Conservation (phyloP, 1,140 invertebrate species). For the Brachionus rotundiformis region DNA sequence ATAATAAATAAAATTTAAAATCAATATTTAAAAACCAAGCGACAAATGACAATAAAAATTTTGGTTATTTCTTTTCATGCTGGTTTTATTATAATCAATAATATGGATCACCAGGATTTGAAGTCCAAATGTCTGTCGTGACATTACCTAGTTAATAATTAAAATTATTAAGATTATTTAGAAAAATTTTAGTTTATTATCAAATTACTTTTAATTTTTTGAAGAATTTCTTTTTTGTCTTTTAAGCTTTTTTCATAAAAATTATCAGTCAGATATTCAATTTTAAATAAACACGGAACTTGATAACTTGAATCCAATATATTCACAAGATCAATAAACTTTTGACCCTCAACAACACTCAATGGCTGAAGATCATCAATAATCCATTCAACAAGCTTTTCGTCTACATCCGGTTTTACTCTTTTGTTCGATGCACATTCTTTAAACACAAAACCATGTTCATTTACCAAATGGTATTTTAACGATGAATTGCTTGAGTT, state of each 20-base stretch:
- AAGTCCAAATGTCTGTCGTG: slow-evolving; percentile 23
- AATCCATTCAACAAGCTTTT: slow-evolving; percentile 23
- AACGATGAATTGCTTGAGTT: not conserved
- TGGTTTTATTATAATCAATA: too few species aligned
- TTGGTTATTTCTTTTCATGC: too few species aligned
- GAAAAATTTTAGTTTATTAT: slow-evolving; percentile 12
- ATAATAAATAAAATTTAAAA: too few species aligned
- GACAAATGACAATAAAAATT: too few species aligned
- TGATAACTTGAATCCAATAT: slow-evolving; percentile 10
- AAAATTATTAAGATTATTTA: slow-evolving; percentile 8
- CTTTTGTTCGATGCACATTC: not conserved
- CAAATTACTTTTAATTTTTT: slow-evolving; percentile 34
- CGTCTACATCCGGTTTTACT: not conserved
- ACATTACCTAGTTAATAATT: not conserved
- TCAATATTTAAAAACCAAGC: too few species aligned
- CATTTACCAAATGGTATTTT: slow-evolving; percentile 22
- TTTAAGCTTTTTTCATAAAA: slow-evolving; percentile 28
- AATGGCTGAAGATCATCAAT: slow-evolving; percentile 27
- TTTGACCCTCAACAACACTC: not conserved
- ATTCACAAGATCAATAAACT: slow-evolving; percentile 14
- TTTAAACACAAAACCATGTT: not conserved
- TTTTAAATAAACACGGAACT: not conserved
- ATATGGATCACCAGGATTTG: not conserved
- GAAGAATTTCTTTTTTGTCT: slow-evolving; percentile 11
- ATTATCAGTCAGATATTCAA: not conserved